Conservation (phyloP, 2,888 invertebrate species). For the Stenurella melanura region DNA sequence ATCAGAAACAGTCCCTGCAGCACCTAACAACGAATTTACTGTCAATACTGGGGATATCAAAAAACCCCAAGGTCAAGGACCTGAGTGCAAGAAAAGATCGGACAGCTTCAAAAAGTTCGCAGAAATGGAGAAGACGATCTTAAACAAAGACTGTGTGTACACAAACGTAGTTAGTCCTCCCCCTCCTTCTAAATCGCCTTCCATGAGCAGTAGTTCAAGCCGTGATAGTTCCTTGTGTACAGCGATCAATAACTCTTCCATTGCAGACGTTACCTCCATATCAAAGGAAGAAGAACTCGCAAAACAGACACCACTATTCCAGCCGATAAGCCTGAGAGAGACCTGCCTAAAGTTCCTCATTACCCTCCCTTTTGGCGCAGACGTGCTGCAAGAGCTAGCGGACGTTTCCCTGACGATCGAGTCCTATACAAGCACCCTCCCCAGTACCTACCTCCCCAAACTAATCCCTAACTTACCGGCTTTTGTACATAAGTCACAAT, state of each 20-base stretch:
- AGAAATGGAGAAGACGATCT: background rate
- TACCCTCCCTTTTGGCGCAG: conserved; percentile 81
- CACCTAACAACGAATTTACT: background rate
- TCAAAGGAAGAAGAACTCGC: conserved; percentile 73
- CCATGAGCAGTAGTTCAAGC: conserved; percentile 74
- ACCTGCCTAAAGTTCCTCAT: conserved; percentile 80
- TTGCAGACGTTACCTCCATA: conserved; percentile 78
- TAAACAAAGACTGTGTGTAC: conserved; percentile 33
- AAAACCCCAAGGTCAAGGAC: background rate
- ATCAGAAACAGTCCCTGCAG: background rate
- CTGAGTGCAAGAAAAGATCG: background rate
- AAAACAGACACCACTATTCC: conserved; percentile 41
- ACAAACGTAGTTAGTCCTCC: conserved; percentile 60
- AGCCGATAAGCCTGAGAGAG: conserved; percentile 75
- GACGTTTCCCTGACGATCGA: conserved; percentile 76
- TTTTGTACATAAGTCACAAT: conserved; percentile 44
- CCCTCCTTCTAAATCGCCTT: conserved; percentile 60
- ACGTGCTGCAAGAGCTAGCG: conserved; percentile 82
- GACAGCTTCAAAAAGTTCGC: conserved; percentile 4
- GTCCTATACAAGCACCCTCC: conserved; percentile 57
- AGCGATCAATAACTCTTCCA: conserved; percentile 79
- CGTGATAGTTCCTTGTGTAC: conserved; percentile 79
- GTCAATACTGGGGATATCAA: no score
- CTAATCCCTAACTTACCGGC: conserved; percentile 54
- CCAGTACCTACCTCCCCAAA: conserved; percentile 51